A percentile compares a stretch with the other conserved stretches of the same genome.
These are phyloP conservation scores for Forbesichthys papilliferus DNA, from an alignment of 2,113 vertebrate genomes.

Conservation along the genomic window DNA sequence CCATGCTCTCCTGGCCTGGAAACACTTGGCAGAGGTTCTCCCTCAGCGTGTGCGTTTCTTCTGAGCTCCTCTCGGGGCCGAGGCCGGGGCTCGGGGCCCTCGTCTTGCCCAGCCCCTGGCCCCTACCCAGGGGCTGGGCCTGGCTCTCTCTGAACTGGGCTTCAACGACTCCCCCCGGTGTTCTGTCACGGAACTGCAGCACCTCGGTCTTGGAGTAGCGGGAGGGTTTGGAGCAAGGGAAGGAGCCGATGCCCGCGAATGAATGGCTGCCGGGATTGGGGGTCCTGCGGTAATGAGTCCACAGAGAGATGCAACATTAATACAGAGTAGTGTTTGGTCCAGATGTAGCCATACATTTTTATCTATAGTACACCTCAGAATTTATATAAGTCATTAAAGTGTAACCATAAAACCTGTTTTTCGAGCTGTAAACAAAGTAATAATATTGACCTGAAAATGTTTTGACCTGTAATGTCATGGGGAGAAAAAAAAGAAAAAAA, in stretches of 20 bases:
- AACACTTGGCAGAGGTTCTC: conserved; percentile 80
- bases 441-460: too few relatives aligned
- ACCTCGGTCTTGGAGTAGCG: conserved; percentile 61
- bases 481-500: too few relatives aligned
- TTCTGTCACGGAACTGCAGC: conserved; percentile 64
- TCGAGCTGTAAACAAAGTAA: too few relatives aligned
- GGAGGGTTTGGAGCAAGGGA: conserved; percentile 6
- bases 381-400: too few relatives aligned
- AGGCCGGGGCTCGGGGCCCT: neutral
- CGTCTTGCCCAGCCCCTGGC: conserved; percentile 10
- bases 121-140: conserved; percentile 1
- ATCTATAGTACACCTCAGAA: neutral
- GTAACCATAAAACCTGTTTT: too few relatives aligned
- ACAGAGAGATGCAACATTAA: too few relatives aligned
- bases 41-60: conserved; percentile 74
- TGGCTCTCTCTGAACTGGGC: neutral
- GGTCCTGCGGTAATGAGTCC: conserved; percentile 36
- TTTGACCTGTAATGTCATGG: too few relatives aligned
- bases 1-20: conserved; percentile 77
- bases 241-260: conserved; percentile 50
- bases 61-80: conserved; percentile 30
- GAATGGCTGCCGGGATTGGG: conserved; percentile 60
- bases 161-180: conserved; percentile 7
- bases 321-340: too few relatives aligned
- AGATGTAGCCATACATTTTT: neutral